Evolutionary conservation across 2,888 invertebrate genomes (phyloP), one percentile per base, ranked within the genome.

Genomic region (Polietes domitor): DNA sequence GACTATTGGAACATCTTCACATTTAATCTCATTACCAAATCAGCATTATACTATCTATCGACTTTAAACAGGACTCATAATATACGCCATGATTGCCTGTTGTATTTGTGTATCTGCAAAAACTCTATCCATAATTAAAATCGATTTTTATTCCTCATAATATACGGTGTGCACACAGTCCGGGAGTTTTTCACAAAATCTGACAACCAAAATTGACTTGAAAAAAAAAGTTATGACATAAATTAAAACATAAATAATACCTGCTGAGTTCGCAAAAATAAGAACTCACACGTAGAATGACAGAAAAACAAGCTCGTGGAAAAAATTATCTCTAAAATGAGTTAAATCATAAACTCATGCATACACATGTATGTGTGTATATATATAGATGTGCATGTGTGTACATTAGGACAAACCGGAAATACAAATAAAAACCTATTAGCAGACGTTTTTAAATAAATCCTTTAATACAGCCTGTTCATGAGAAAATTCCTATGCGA

Each of bases 251-350:
- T 21, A 5, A 21, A 53, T 53, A 21, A 5, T 21, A 53, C 53
- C 53, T 9, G 53, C 53, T 53, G 53, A 53, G 6, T 53, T 6
- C 9, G 9, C 21, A 53, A 53, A 53, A 53, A n/a, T 47, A 6
- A 15, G n/a, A 47, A 47, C n/a, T n/a, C 47, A 47, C 47, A 47
- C 47, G 47, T n/a, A 12, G n/a, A 47, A 15, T 47, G 47, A 47
- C 47, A 47, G 47, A 47, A 47, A 47, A 47, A 12, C 47, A 7
- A 47, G 47, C 47, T 15, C n/a, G n/a, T 32, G 47, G n/a, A 47
- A 47, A 37, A 47, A 47, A 47, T 53, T 53, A 53, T 53, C 53
- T 53, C 21, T 53, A 47, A 47, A 47, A 15, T 47, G 47, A 47
- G n/a, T 47, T 47, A 47, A 47, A 47, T 37, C 37, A 37, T 37